Conservation (phyloP, 2,113 vertebrate genomes). For the Noturus placidus region DNA sequence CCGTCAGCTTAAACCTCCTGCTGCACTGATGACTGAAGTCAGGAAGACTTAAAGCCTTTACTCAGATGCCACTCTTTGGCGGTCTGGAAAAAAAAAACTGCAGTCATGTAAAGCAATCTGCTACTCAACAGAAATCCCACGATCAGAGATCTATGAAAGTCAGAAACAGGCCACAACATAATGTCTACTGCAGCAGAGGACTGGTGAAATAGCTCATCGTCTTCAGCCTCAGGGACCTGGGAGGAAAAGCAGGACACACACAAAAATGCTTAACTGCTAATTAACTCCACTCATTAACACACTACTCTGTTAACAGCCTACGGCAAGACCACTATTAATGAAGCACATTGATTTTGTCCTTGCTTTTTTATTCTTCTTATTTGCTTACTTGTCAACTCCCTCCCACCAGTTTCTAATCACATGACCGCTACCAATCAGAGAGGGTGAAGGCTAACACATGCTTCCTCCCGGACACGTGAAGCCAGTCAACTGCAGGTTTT, state of each 20-base stretch:
- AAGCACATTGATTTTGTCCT: not conserved
- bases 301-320: not conserved
- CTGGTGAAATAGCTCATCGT: constrained; percentile 16
- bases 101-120: not conserved
- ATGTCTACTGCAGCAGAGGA: not conserved
- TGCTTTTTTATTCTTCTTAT: not conserved
- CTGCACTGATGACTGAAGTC: not conserved
- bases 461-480: not conserved
- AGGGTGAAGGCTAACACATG: not conserved
- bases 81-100: not conserved
- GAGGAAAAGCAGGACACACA: constrained; percentile 24
- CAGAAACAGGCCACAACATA: not conserved
- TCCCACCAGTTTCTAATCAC: not conserved
- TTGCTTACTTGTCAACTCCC: not conserved
- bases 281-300: not conserved
- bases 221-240: constrained; percentile 23
- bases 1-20: not conserved
- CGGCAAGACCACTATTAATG: not conserved
- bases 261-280: not conserved
- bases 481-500: not conserved
- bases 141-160: not conserved
- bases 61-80: not conserved
- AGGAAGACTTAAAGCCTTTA: not conserved
- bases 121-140: not conserved
- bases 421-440: not conserved